Base-by-base conservation (phyloP, 2,797 vertebrate species). In the Eulemur mongoz region DNA sequence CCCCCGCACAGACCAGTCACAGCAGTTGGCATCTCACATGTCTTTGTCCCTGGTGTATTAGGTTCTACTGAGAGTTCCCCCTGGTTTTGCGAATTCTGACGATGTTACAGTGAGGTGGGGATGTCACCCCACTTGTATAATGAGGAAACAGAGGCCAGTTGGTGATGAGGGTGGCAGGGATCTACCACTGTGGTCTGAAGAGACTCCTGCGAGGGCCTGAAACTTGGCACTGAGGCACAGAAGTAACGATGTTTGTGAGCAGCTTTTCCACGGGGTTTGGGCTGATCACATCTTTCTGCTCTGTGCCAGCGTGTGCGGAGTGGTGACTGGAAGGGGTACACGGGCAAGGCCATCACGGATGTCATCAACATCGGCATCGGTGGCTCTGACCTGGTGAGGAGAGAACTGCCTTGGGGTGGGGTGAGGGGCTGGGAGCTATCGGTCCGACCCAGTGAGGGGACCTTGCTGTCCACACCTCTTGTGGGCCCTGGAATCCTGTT, bases 311-410 rank as follows among this genome's bases (percentile, higher is more conserved):
- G 98, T 96, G 99, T 99, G 65, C 99, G 99, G 73, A 98, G 99
- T 0, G 99, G 99, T 0, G 99, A 99, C 43, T 99, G 99, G 99
- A 99, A 99, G 93, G 99, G 99, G 50, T 99, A 99, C 98, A 99
- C 99, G 0, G 99, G 99, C 18, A 99, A 99, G 97, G n/a, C 99
- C 93, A 99, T 99, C 96, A 99, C 99, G 0, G 99, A 99, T 61
- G 99, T 99, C n/a, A 99, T 99, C 96, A 99, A 99, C 80, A 95
- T 99, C 0, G 99, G 99, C 79, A 99, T 99, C 1, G 99, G 99
- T 35, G 99, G 99, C 97, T 99, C 99, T 69, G 99, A 99, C 96
- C 98, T 99, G 98, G 99, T 99, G 97, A 99, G 99, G 30, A 93
- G 50, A 15, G 8, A 63, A 22, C 5, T 2, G 4, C 30, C 6